Evolutionary conservation across 1,140 invertebrate genomes (phyloP), one percentile per base, ranked within the genome.

Genomic region (Venturia canescens): DNA sequence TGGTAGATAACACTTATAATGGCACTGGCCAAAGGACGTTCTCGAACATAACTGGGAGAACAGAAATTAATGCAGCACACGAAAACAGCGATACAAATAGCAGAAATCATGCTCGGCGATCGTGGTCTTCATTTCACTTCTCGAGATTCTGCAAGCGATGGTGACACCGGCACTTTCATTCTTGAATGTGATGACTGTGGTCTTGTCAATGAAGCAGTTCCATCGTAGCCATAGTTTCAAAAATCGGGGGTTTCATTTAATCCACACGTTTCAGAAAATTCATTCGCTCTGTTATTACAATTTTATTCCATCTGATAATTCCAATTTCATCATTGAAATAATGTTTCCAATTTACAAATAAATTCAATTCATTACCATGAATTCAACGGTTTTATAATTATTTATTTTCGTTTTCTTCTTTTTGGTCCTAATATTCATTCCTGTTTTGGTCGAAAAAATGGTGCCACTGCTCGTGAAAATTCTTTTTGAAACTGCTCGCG

Each of bases 1-100:
- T 88, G 90, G 86, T 93, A 98, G 94, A 87, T 98, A 4, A 95
- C 98, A 79, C 92, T 98, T 50, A 94, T 96, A 66, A 98, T 98
- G 97, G 95, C 96, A 7, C 87, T 98, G 48, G 97, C 97, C 5
- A 92, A 93, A 76, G 97, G 97, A 9, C 91, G 88, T 79, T 97
- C 97, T 0, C 88, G 86, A 66, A 91, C 98, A 57, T 91, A 92
- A 44, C 93, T 94, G 66, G 95, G 95, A 3, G 91, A 93, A 2
- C 87, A 96, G 5, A 95, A 96, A n/a, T 87, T 97, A 26, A 92
- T 90, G 48, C 86, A 78, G 50, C 98, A 98, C 87, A 97, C 97
- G 0, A 92, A 95, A 83, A 98, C 97, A 0, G 97, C 97, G 0
- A 97, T 98, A 76, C 92, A 96, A 91, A 91, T 98, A 18, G 94